A percentile compares a stretch with the other conserved stretches of the same genome.
Conservation (phyloP, 2,888 invertebrate genomes). For the Parnassius mnemosyne region DNA sequence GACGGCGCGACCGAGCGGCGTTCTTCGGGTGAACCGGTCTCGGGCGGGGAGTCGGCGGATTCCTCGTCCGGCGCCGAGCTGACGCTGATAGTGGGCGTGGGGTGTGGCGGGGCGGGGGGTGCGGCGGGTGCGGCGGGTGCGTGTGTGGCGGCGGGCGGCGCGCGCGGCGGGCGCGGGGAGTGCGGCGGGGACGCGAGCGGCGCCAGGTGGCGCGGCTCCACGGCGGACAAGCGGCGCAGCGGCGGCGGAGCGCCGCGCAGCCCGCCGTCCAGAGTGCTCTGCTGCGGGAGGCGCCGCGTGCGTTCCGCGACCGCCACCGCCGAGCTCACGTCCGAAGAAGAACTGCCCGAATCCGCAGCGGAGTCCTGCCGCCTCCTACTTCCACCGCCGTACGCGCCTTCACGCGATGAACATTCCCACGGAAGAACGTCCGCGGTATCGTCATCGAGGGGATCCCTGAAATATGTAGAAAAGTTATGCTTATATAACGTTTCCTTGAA, state of each 20-base stretch:
- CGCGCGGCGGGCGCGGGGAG: slow-evolving; percentile 61
- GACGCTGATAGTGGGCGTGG: slow-evolving; percentile 85
- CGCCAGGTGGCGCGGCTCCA: slow-evolving; percentile 81
- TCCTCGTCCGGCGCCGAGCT: slow-evolving; percentile 85
- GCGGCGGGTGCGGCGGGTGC: slow-evolving; percentile 49
- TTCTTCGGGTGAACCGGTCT: slow-evolving; percentile 58
- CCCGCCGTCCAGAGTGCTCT: slow-evolving; percentile 84
- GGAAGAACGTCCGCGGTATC: slow-evolving; percentile 63
- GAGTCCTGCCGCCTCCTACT: slow-evolving; percentile 83
- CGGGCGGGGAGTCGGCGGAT: slow-evolving; percentile 50
- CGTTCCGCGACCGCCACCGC: slow-evolving; percentile 77
- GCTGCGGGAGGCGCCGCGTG: slow-evolving; percentile 83
- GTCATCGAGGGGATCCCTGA: slow-evolving; percentile 65
- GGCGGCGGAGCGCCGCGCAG: slow-evolving; percentile 75
- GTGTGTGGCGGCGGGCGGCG: slow-evolving; percentile 59
- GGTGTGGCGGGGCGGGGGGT: slow-evolving; percentile 51
- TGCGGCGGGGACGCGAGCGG: slow-evolving; percentile 69
- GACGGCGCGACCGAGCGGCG: slow-evolving; percentile 61
- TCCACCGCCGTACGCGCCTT: slow-evolving; percentile 53
- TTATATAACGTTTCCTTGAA: no score
- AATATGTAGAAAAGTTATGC: slow-evolving; percentile 13
- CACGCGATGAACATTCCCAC: slow-evolving; percentile 60
- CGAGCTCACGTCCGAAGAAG: slow-evolving; percentile 87
- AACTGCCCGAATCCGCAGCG: slow-evolving; percentile 84
- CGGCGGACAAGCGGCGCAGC: slow-evolving; percentile 68